Evolutionary conservation across 1,140 invertebrate species (phyloP).

Genomic region (Drosophila nigrodunni): DNA sequence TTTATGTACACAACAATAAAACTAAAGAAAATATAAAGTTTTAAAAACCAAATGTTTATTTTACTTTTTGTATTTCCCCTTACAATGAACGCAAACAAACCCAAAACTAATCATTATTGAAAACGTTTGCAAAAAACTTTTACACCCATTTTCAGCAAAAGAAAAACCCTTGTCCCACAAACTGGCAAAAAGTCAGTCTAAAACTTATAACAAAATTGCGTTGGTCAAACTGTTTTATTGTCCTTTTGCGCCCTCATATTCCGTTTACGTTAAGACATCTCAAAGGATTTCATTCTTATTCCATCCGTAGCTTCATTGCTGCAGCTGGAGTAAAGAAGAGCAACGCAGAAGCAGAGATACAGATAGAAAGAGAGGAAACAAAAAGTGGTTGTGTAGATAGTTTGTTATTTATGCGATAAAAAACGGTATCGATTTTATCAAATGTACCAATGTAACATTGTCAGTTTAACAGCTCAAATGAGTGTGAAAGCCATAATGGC

Average conservation of each 20-base stretch:
- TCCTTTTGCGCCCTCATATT: constrained; percentile 37
- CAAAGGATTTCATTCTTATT: constrained; percentile 28
- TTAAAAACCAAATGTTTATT: constrained; percentile 37
- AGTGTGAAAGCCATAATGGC: too few species aligned
- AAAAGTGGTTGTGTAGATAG: too few species aligned
- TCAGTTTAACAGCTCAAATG: too few species aligned
- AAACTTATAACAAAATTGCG: constrained; percentile 74
- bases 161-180: not conserved
- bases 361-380: too few species aligned
- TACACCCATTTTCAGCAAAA: not conserved
- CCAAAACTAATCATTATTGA: constrained; percentile 74
- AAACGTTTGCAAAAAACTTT: constrained; percentile 65
- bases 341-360: too few species aligned
- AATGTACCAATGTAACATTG: too few species aligned
- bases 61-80: constrained; percentile 29
- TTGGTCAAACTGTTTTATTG: constrained; percentile 71
- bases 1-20: constrained; percentile 14
- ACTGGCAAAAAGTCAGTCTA: constrained; percentile 29
- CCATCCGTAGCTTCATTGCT: constrained; percentile 1
- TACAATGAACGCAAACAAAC: constrained; percentile 9
- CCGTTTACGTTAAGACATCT: constrained; percentile 33
- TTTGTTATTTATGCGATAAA: too few species aligned
- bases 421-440: too few species aligned
- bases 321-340: too few species aligned
- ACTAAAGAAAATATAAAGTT: constrained; percentile 44